These are phyloP conservation scores for Galbula dea DNA, from an alignment of 2,113 vertebrate species.

Conservation along the genomic window DNA sequence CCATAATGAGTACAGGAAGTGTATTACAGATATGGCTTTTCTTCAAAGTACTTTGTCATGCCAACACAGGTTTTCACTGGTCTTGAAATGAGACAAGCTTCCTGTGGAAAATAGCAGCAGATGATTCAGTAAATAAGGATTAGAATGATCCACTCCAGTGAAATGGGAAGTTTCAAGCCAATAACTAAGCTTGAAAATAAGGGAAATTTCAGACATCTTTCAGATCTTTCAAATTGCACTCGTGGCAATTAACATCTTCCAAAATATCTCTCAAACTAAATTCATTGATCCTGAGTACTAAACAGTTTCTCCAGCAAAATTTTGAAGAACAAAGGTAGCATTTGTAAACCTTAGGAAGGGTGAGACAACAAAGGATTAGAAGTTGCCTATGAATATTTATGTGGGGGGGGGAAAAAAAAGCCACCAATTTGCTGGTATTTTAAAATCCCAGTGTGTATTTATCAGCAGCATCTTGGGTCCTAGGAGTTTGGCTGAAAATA, in stretches of 20 bases:
- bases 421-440: neutral
- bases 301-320: neutral
- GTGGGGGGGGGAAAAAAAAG: neutral
- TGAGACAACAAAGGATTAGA: neutral
- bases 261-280: neutral
- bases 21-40: neutral
- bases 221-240: no score
- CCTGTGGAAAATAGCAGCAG: neutral
- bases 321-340: neutral
- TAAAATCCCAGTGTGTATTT: fast-evolving
- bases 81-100: neutral
- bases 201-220: neutral
- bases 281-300: neutral
- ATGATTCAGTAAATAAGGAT: neutral
- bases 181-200: neutral
- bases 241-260: neutral
- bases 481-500: neutral
- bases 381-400: neutral
- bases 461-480: fast-evolving
- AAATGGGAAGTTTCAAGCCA: neutral
- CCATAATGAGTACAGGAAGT: neutral
- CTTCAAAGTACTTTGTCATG: neutral
- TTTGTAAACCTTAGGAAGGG: neutral
- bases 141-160: neutral
- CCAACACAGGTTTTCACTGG: neutral